Evolutionary conservation across 2,888 invertebrate species (phyloP).

Genomic region (Cosmopolites sordidus): DNA sequence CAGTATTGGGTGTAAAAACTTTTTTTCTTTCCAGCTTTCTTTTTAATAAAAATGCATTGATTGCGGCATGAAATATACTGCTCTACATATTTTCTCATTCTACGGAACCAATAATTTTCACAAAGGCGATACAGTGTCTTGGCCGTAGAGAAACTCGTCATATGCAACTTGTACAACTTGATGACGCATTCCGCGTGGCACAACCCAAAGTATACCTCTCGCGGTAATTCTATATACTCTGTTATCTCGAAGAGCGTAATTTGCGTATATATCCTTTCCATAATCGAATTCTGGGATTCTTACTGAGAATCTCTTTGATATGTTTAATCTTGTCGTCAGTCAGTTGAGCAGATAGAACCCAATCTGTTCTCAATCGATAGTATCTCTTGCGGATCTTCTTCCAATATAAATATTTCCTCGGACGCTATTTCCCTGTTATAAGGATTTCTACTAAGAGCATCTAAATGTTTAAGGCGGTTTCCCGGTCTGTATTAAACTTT

Average conservation of each 20-base stretch:
- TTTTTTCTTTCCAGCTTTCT: too few relatives aligned
- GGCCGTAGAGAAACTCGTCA: constrained; percentile 40
- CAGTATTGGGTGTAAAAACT: too few relatives aligned
- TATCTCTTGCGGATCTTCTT: too few relatives aligned
- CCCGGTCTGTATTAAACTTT: constrained; percentile 26
- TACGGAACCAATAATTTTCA: constrained; percentile 44
- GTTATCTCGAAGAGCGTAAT: too few relatives aligned
- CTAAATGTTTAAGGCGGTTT: constrained; percentile 25
- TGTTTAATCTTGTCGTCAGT: too few relatives aligned
- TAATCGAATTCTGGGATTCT: too few relatives aligned
- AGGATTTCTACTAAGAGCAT: constrained; percentile 31
- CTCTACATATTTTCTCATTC: constrained; percentile 40
- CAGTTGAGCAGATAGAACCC: too few relatives aligned
- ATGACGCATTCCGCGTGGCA: constrained; percentile 38
- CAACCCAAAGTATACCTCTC: constrained; percentile 31
- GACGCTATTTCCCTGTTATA: neutral
- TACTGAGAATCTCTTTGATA: too few relatives aligned
- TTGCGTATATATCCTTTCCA: too few relatives aligned
- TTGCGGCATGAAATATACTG: constrained; percentile 45
- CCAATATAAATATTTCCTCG: too few relatives aligned
- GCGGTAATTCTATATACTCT: too few relatives aligned
- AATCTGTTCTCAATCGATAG: too few relatives aligned
- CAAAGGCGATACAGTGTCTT: constrained; percentile 35
- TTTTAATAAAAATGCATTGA: constrained; percentile 42
- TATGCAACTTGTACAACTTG: constrained; percentile 41